Evolutionary conservation across 1,140 invertebrate species (phyloP), one percentile per base, ranked within the genome.

Genomic region (Eciton burchellii): DNA sequence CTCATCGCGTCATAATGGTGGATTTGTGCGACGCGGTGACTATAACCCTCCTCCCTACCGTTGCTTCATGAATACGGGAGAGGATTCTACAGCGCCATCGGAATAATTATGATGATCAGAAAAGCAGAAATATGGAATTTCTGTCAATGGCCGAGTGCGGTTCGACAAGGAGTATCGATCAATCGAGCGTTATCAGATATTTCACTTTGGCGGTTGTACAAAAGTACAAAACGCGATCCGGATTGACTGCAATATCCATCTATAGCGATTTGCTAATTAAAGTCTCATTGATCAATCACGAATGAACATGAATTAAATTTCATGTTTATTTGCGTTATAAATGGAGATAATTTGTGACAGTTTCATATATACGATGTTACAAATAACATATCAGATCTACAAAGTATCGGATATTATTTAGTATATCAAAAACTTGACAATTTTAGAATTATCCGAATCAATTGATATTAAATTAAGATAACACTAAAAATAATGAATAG

Each of bases 1-100:
- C 83, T 88, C 87, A 88, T 88, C 86, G 83, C 77, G 24, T 84
- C 83, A 88, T 88, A 88, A 85, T 87, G 73, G 72, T 56, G 73
- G 68, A 74, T 88, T 81, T 88, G 86, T 82, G 68, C 60, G 76
- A 56, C 14, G 59, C n/a, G 66, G 71, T 73, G 72, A 71, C 83
- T 72, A 87, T 87, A 87, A 83, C 85, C 81, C 35, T 21, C 26
- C 54, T 24, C 49, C 29, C 63, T 29, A 49, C 62, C n/a, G 54
- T 4, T 59, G 47, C 66, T 84, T 86, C 66, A 43, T 41, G 41
- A 79, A 79, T 70, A 43, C 60, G 47, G 19, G 56, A 54, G 57
- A 86, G 62, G 70, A 54, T 68, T 68, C 66, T n/a, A 19, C 45
- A 45, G 12, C 49, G 41, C 63, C 60, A 35, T 72, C 63, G 70